Base-by-base conservation (phyloP, 2,113 vertebrate genomes). In the Piprites chloris region DNA sequence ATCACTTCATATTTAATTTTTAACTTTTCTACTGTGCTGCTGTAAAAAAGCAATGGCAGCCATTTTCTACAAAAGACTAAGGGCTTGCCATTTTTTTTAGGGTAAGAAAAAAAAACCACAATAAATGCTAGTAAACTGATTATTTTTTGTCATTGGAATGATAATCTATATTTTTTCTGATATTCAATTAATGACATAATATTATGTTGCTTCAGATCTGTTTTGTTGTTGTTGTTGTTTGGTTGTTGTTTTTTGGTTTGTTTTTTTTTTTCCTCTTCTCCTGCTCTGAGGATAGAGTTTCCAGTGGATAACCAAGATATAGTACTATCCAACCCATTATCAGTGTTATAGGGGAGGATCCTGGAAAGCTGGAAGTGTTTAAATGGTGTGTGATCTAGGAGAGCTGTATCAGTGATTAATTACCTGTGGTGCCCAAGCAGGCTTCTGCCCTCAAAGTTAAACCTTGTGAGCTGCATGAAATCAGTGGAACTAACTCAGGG, bases 1-100 rank as follows among this genome's bases (percentile, higher is more conserved):
- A 22, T 75, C 9, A 71, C 61, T 93, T 84, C 76, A 93, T 92
- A 81, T 81, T 89, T 92, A 92, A 62, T 85, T 66, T 83, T 94
- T 89, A 82, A 13, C 5, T 28, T 89, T 74, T 91, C 59, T 74
- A 23, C 41, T 66, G 10, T 77, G 35, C 44, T 77, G 35, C 37
- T 3, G 0, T n/a, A 27, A 81, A 52, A 80, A 87, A 80, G 3
- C 14, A 83, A n/a, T 44, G 37, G 46, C 13, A 56, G 49, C 15
- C 35, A 41, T 62, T 84, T 92, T 73, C 37, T 81, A 11, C 26
- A 66, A 69, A n/a, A 49, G 32, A 27, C 41, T 61, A 81, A 80
- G 15, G 32, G 9, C n/a, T 80, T 87, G 26, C 30, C 15, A 21
- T 11, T 85, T 91, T 91, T 80, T 18, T 37, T 49, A 47, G 9